A percentile compares a stretch with the other conserved stretches of the same genome.
phyloP scores from a whole-genome alignment of 2,888 invertebrate species.

The Melanotus villosus region DNA sequence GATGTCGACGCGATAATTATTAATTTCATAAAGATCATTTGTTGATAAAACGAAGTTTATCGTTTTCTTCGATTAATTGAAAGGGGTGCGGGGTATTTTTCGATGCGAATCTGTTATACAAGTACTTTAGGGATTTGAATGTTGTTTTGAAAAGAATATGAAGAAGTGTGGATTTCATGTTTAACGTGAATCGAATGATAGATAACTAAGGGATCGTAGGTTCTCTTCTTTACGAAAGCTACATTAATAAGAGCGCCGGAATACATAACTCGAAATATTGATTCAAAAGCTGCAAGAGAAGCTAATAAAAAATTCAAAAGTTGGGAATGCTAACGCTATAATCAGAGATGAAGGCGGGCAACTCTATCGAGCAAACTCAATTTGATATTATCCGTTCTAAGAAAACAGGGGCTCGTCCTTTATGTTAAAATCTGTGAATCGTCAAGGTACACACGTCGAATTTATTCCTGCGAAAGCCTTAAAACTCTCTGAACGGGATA shows the following conservation, averaged over 20 bases:
- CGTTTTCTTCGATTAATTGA: too few relatives aligned
- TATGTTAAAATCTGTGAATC: slow-evolving; percentile 2
- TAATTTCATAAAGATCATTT: too few relatives aligned
- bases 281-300: slow-evolving; percentile 42
- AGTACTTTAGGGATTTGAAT: too few relatives aligned
- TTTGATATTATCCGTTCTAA: slow-evolving; percentile 42
- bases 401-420: slow-evolving; percentile 23
- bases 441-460: not conserved
- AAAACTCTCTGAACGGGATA: slow-evolving; percentile 29
- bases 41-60: too few relatives aligned
- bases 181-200: slow-evolving; percentile 6
- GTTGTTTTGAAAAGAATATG: not conserved
- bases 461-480: slow-evolving; percentile 6
- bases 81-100: too few relatives aligned
- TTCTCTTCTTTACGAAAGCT: not conserved
- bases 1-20: too few relatives aligned
- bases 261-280: slow-evolving; percentile 40
- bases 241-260: slow-evolving; percentile 19
- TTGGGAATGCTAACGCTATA: slow-evolving; percentile 39
- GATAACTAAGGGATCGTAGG: slow-evolving; percentile 3
- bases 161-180: not conserved
- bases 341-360: slow-evolving; percentile 39
- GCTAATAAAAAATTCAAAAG: slow-evolving; percentile 49
- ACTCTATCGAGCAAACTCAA: slow-evolving; percentile 42
- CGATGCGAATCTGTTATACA: too few relatives aligned